phyloP scores from a whole-genome alignment of 2,888 invertebrate genomes.

The Synanthedon formicaeformis region DNA sequence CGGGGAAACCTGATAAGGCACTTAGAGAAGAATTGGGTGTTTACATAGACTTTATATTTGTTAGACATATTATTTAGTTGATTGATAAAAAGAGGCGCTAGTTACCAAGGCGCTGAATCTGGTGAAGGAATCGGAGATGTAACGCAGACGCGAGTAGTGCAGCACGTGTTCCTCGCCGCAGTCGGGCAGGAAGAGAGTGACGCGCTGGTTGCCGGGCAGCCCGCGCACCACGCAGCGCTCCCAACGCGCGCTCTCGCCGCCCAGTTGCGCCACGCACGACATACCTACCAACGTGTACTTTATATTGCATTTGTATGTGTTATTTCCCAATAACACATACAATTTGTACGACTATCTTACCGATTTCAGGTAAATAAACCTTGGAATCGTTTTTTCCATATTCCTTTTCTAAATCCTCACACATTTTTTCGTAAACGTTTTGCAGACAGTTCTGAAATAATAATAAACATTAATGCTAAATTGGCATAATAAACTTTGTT shows the following conservation, averaged over 20 bases:
- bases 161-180: conserved; percentile 64
- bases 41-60: too few species aligned
- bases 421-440: conserved; percentile 44
- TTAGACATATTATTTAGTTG: too few species aligned
- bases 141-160: conserved; percentile 60
- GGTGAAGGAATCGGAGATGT: conserved; percentile 56
- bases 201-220: conserved; percentile 46
- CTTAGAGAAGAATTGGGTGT: too few species aligned
- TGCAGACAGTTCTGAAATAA: conserved; percentile 33
- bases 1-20: too few species aligned
- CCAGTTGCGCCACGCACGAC: conserved; percentile 38
- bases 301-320: not conserved
- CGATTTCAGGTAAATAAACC: conserved; percentile 58
- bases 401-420: conserved; percentile 53
- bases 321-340: not conserved
- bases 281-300: conserved; percentile 22
- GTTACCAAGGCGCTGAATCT: conserved; percentile 60
- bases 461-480: not conserved
- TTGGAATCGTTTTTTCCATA: conserved; percentile 28
- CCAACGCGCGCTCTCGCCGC: conserved; percentile 43
- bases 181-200: conserved; percentile 74
- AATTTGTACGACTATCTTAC: conserved; percentile 32
- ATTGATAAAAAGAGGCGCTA: too few species aligned
- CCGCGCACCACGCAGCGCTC: conserved; percentile 70
- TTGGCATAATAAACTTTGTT: not conserved